Percentiles rank a stretch among this genome's conserved stretches.
Evolutionary conservation across 1,140 invertebrate genomes (phyloP).

Genomic region (Neodiprion fabricii): DNA sequence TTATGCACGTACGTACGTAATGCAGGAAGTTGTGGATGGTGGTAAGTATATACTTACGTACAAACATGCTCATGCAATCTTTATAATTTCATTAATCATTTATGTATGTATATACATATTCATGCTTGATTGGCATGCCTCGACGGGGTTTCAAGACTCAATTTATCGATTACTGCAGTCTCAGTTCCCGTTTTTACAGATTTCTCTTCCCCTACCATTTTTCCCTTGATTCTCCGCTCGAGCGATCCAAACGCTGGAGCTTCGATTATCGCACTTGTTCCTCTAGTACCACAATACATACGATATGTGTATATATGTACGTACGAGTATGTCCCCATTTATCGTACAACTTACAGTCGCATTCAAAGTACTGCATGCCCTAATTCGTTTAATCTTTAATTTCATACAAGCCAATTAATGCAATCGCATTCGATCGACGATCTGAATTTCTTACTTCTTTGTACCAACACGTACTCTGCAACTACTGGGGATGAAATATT

Average conservation of each 20-base stretch:
- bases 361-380: neutral
- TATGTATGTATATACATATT: slow-evolving; percentile 24
- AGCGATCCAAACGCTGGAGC: neutral
- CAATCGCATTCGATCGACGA: neutral
- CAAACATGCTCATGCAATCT: slow-evolving; percentile 46
- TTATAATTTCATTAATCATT: slow-evolving; percentile 26
- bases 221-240: neutral
- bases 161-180: neutral
- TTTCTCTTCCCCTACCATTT: neutral
- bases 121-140: slow-evolving; percentile 44
- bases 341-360: neutral
- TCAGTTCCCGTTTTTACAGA: neutral
- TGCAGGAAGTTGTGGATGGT: too few relatives aligned
- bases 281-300: neutral
- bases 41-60: slow-evolving; percentile 36
- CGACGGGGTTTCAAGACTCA: slow-evolving; percentile 15
- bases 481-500: too few relatives aligned
- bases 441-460: too few relatives aligned
- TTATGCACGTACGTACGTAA: too few relatives aligned
- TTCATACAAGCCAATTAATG: neutral
- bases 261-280: neutral
- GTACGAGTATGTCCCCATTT: neutral
- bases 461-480: too few relatives aligned
- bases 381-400: neutral
- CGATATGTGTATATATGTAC: neutral